Evolutionary conservation across 2,888 invertebrate species (phyloP).

Genomic region (Beris chalybata): DNA sequence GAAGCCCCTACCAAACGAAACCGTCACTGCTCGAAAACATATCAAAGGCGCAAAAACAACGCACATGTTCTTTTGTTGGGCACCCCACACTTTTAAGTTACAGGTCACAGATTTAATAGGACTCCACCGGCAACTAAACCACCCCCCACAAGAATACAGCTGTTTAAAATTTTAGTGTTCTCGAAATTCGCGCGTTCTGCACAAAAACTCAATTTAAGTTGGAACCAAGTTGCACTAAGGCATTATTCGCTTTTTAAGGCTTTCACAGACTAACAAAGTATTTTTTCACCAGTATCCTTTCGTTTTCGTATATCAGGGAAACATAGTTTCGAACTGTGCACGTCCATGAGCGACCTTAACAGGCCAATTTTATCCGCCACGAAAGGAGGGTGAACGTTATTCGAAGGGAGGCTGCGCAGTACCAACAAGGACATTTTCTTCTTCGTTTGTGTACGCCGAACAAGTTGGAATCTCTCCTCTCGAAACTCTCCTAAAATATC

Average conservation of each 20-base stretch:
- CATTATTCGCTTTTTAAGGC: constrained; percentile 1
- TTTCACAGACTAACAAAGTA: background rate
- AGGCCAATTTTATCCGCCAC: background rate
- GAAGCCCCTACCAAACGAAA: background rate
- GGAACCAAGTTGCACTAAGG: background rate
- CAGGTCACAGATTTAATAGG: background rate
- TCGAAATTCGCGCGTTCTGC: background rate
- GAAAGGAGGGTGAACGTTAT: constrained; percentile 11
- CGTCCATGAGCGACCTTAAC: constrained; percentile 14
- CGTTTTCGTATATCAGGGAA: background rate
- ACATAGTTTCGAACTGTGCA: background rate
- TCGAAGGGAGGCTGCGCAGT: constrained; percentile 28
- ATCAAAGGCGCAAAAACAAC: background rate
- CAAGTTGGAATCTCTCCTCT: background rate
- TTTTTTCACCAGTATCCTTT: background rate
- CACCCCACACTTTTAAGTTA: background rate
- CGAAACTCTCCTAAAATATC: background rate
- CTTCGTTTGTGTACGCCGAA: background rate
- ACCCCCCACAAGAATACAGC: background rate
- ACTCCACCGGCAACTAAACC: background rate
- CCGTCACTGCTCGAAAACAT: constrained; percentile 12
- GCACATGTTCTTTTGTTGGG: constrained; percentile 15
- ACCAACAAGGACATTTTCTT: background rate
- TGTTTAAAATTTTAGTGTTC: background rate
- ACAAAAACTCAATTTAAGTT: constrained; percentile 16